Evolutionary conservation across 2,797 vertebrate species (phyloP), one percentile per base, ranked within the genome.

Genomic region (Megalops cyprinoides): DNA sequence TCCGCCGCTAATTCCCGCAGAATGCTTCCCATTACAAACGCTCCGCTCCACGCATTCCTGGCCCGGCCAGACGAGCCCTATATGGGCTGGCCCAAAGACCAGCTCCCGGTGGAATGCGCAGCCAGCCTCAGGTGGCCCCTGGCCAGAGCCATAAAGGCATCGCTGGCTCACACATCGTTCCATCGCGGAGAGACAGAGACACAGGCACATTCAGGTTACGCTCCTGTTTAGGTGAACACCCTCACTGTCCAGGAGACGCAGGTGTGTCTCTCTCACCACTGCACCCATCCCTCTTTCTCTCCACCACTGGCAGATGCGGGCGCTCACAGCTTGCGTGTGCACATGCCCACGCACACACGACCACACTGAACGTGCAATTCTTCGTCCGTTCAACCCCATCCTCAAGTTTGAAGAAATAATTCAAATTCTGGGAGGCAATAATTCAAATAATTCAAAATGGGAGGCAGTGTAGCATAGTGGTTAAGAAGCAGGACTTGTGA

Each of bases 61-160:
- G 83, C 91, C 85, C 0, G 85, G 83, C 88, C 93, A 95, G 93
- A 94, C 94, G 56, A 91, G 81, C 94, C 94, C 91, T 94, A 94
- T 87, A 94, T 89, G 94, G 94, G 86, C 87, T 34, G 91, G 76
- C 90, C 84, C 82, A 82, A 84, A 86, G 87, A 89, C 90, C 90
- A 87, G 82, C 84, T 85, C 81, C 84, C 25, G 82, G 78, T 77
- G 85, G 88, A 91, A 91, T 86, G 87, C 84, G 79, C 79, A 25
- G 83, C 48, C 53, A 79, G 39, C 81, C 55, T 76, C 39, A 51
- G 15, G 44, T 39, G 49, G 56, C 75, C 46, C 65, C 60, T 53
- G 0, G 53, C 51, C 46, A 55, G 53, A 48, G 8, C 67, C 12
- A 7, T 73, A 58, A 78, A 74, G 23, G 53, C 76, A 71, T 67